Base-by-base conservation (phyloP, 2,113 vertebrate species). In the Columba janthina region DNA sequence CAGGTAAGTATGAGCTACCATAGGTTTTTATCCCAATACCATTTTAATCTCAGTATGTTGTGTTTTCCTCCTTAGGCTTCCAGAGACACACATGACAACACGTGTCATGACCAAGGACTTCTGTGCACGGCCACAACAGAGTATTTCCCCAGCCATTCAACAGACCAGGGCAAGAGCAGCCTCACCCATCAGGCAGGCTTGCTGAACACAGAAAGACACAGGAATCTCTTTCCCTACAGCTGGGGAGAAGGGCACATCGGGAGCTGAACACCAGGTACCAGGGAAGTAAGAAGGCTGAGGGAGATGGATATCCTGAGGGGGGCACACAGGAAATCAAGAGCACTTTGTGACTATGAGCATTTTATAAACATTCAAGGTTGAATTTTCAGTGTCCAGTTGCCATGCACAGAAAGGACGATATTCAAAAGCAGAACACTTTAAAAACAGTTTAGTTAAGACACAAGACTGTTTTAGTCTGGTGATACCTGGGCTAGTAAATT, bases 101-200 rank as follows among this genome's bases (percentile, higher is more conserved):
- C 0, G 0, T 2, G 12, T 17, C 22, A 16, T 25, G 36, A 21
- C 1, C 4, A 57, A 58, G 85, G 34, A 26, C 46, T 48, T 54
- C 18, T 44, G 44, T n/a, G 40, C 25, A 5, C 8, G 38, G 58
- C 71, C n/a, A 54, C 31, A 51, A 15, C 11, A n/a, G 13, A 42
- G 53, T 3, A 26, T 28, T 36, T 26, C 26, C 53, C 44, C 26
- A 77, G 60, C 46, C 53, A 5, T 15, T 26, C 64, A 5, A 8
- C 10, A 12, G 29, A 60, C 18, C 20, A 24, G 42, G 48, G 64
- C n/a, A 42, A 25, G 18, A 36, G 73, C 48, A 26, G 65, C 76
- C 53, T 40, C 5, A 3, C 14, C 44, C 34, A 15, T 9, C 64
- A 29, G 53, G 71, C 25, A 50, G 26, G 29, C 22, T 42, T 58